Percentiles rank a stretch among this genome's conserved stretches.
phyloP scores from a whole-genome alignment of 1,140 invertebrate species.

The Oppia nitens region DNA sequence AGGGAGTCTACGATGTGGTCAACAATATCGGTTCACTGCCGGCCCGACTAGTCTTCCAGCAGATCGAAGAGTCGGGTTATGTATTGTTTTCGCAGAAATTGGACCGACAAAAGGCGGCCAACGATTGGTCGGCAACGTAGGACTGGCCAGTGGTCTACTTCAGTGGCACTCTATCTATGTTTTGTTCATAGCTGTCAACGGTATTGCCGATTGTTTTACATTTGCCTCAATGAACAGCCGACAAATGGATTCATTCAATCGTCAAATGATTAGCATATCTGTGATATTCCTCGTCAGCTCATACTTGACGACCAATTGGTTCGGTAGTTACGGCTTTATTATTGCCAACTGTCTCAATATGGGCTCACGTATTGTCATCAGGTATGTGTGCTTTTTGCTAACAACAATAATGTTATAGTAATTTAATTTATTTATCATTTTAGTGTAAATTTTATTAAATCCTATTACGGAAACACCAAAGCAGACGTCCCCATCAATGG shows the following conservation, averaged over 20 bases:
- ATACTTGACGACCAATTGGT: slow-evolving; percentile 53
- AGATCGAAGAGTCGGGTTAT: slow-evolving; percentile 91
- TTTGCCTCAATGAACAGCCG: slow-evolving; percentile 82
- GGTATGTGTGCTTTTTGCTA: too few species aligned
- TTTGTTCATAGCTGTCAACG: slow-evolving; percentile 75
- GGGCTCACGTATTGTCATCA: too few species aligned
- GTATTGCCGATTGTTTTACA: slow-evolving; percentile 85
- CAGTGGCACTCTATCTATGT: slow-evolving; percentile 77
- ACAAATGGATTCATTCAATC: slow-evolving; percentile 67
- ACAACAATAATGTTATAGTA: too few species aligned
- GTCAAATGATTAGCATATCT: slow-evolving; percentile 74
- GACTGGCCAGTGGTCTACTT: slow-evolving; percentile 42
- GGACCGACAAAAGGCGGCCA: slow-evolving; percentile 49
- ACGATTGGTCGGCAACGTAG: slow-evolving; percentile 31
- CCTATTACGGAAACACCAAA: background rate
- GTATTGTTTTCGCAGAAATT: slow-evolving; percentile 90
- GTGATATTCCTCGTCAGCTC: slow-evolving; percentile 60
- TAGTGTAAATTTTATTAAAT: background rate
- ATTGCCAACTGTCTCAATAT: too few species aligned
- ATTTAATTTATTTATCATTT: too few species aligned
- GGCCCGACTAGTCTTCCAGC: slow-evolving; percentile 81
- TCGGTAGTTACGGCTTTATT: slow-evolving; percentile 74
- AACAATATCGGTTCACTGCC: slow-evolving; percentile 93
- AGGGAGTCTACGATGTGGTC: slow-evolving; percentile 75
- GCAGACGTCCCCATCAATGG: background rate